phyloP scores from a whole-genome alignment of 2,797 vertebrate genomes.

The Gephyroberyx darwinii region DNA sequence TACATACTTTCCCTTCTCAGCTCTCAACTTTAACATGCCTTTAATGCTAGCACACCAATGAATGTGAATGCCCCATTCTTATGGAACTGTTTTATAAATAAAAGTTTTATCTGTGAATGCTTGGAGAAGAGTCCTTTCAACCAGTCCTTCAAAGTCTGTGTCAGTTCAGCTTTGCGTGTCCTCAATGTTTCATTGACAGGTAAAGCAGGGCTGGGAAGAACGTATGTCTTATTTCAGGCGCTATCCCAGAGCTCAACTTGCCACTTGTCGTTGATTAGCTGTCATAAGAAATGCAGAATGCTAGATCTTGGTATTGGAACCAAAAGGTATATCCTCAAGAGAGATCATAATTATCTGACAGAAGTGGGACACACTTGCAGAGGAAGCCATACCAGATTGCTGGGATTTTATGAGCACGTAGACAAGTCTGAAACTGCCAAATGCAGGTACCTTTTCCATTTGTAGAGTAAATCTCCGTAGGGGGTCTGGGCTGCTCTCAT shows the following conservation, averaged over 20 bases:
- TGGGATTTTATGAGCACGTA: background rate
- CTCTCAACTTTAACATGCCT: slow-evolving; percentile 65
- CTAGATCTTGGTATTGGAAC: slow-evolving; percentile 27
- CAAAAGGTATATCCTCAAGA: slow-evolving; percentile 46
- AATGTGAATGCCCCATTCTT: slow-evolving; percentile 79
- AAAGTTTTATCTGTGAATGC: slow-evolving; percentile 72
- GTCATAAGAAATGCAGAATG: slow-evolving; percentile 50
- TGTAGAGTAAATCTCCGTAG: background rate
- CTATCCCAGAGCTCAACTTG: slow-evolving; percentile 38
- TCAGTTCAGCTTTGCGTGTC: slow-evolving; percentile 15
- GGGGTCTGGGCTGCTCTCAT: background rate
- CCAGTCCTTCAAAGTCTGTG: slow-evolving; percentile 34
- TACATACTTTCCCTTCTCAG: slow-evolving; percentile 41
- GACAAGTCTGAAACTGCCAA: slow-evolving; percentile 17
- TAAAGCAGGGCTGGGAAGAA: slow-evolving; percentile 38
- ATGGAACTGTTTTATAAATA: slow-evolving; percentile 79
- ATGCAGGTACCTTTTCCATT: background rate
- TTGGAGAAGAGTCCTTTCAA: slow-evolving; percentile 41
- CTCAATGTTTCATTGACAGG: slow-evolving; percentile 48
- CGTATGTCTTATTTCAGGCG: slow-evolving; percentile 44
- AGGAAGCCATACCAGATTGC: background rate
- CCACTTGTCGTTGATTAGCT: slow-evolving; percentile 58
- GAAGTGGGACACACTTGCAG: slow-evolving; percentile 64
- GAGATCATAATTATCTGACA: slow-evolving; percentile 60
- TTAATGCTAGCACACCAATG: slow-evolving; percentile 82